Conservation (phyloP, 2,113 vertebrate genomes). For the Brachypteracias leptosomus region DNA sequence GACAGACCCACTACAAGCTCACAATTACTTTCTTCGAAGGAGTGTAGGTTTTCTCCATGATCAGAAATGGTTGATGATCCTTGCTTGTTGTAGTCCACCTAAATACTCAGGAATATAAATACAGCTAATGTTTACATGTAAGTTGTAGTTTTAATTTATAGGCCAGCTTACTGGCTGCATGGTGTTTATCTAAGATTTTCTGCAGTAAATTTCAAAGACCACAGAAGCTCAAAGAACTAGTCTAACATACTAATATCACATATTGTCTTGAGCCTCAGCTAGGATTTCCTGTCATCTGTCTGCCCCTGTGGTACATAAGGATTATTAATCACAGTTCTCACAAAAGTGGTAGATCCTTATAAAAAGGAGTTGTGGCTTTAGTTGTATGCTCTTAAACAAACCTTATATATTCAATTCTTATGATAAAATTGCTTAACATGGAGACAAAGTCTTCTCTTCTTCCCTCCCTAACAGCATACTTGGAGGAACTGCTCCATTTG, state of each 20-base stretch:
- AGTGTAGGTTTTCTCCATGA: background rate
- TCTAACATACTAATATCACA: background rate
- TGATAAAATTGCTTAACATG: background rate
- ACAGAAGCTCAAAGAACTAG: background rate
- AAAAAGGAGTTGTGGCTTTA: background rate
- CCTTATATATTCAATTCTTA: background rate
- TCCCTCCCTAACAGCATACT: background rate
- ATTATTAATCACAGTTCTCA: background rate
- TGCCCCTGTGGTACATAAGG: background rate
- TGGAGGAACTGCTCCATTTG: background rate
- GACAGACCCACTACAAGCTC: too few species aligned
- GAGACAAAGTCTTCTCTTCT: background rate
- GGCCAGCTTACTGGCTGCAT: background rate
- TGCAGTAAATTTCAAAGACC: background rate
- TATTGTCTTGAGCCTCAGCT: background rate
- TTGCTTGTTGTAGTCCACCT: rapidly evolving
- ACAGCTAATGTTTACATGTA: background rate
- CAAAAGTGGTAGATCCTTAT: background rate
- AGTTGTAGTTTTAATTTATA: background rate
- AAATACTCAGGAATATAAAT: background rate
- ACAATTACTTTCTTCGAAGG: background rate
- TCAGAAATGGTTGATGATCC: background rate
- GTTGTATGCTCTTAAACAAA: background rate
- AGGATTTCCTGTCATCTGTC: background rate
- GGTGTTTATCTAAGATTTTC: background rate